Conservation (phyloP, 2,113 vertebrate species). For the Aegithalos caudatus region DNA sequence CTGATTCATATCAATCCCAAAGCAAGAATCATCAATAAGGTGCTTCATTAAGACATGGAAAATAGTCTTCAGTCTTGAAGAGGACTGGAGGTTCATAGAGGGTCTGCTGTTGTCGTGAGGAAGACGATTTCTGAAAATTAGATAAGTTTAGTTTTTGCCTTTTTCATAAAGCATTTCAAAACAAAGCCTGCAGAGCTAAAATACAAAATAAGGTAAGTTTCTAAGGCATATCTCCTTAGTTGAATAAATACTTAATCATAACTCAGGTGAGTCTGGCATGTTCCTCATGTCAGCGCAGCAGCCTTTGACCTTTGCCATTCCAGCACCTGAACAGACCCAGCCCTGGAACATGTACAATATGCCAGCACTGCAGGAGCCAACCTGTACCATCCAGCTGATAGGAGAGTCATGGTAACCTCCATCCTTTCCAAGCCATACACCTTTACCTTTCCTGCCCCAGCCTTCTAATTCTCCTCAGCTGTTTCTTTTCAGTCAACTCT, state of each 20-base stretch:
- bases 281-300: background rate
- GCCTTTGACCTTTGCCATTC: background rate
- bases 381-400: background rate
- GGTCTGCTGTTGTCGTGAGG: conserved; percentile 69
- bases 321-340: background rate
- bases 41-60: conserved; percentile 76
- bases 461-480: background rate
- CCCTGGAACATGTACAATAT: fast-evolving
- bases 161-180: background rate
- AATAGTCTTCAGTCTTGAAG: conserved; percentile 91
- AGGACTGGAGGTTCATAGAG: conserved; percentile 82
- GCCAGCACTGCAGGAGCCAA: background rate
- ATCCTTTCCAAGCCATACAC: background rate
- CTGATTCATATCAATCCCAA: background rate
- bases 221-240: fast-evolving
- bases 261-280: background rate
- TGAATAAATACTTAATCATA: background rate
- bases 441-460: background rate
- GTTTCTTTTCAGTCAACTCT: background rate
- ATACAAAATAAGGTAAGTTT: background rate
- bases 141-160: background rate
- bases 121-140: conserved; percentile 76
- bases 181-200: background rate
- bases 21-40: conserved; percentile 30
- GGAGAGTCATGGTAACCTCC: background rate